Base-by-base conservation (phyloP, 2,888 invertebrate species). In the Lottia gigantea region DNA sequence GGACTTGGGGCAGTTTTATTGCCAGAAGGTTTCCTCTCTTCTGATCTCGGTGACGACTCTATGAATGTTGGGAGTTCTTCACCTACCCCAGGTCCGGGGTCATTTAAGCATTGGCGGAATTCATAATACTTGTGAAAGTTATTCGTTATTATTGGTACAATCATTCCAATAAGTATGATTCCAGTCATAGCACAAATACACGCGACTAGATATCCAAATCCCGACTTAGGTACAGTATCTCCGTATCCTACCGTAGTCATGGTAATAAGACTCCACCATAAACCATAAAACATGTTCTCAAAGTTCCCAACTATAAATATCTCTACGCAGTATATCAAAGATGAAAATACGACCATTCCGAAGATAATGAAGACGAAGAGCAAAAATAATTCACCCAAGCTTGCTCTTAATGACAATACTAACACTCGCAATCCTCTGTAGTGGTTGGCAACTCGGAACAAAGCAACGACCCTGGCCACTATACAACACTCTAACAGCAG, bases 111-210 rank as follows among this genome's bases (percentile, higher is more conserved):
- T 11, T 6, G 7, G 8, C 40, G 40, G 72, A 80, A 76, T 6
- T 78, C 80, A 72, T 86, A 86, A 74, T 85, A 86, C 11, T 82
- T 74, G 45, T 84, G 79, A 67, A 86, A 86, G 70, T 86, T 86
- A 49, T 82, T 84, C 25, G 85, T 85, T 61, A 86, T 86, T 25
- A 86, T 82, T 3, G 86, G 86, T 0, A 86, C 84, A 2, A 85
- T 83, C 73, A 86, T 79, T 1, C 83, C 84, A n/a, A 86, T 81
- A 14, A 85, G 77, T 19, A 86, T 76, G 8, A 86, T 81, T 14
- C 86, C 86, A 7, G 80, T 76, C n/a, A 86, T 70, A 1, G 85
- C 83, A 72, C 85, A 84, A 25, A 85, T 26, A 25, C 76, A 71
- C 11, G 82, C 85, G 11, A 86, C 76, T 0, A 86, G 62, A 66